Percentiles rank a stretch among this genome's conserved stretches.
phyloP scores from a whole-genome alignment of 2,888 invertebrate genomes.

The Platycheirus albimanus region DNA sequence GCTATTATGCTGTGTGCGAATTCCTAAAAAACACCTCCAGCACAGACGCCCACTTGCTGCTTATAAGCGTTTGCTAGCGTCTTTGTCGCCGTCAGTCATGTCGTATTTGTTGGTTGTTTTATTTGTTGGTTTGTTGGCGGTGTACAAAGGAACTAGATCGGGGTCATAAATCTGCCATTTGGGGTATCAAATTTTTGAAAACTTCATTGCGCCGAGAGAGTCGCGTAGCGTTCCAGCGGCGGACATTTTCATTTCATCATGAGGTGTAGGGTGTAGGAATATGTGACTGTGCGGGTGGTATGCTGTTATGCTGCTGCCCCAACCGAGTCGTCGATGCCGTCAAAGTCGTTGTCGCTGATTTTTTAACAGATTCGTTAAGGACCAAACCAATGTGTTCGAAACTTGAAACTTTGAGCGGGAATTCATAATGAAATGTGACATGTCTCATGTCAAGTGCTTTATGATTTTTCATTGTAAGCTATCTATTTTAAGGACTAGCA shows the following conservation, averaged over 20 bases:
- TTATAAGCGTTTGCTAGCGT: constrained; percentile 31
- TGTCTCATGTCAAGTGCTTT: constrained; percentile 24
- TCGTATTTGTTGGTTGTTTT: background rate
- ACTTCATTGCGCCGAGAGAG: constrained; percentile 41
- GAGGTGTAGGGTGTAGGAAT: too few species aligned
- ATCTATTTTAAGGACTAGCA: too few species aligned
- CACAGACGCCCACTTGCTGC: constrained; percentile 65
- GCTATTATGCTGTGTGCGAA: constrained; percentile 12
- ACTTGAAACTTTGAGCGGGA: too few species aligned
- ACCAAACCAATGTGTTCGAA: background rate
- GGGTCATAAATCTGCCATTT: constrained; percentile 57
- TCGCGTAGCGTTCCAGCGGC: constrained; percentile 17
- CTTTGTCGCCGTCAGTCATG: constrained; percentile 45
- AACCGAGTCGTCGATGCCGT: constrained; percentile 12
- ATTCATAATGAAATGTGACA: constrained; percentile 9
- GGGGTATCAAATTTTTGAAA: constrained; percentile 47
- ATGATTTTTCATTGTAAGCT: too few species aligned
- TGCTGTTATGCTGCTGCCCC: background rate
- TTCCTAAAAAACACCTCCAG: constrained; percentile 64
- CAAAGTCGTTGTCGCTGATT: constrained; percentile 4
- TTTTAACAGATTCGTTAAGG: background rate
- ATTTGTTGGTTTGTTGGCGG: constrained; percentile 24
- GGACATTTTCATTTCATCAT: constrained; percentile 42
- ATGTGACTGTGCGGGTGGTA: constrained; percentile 53
- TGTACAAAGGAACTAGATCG: constrained; percentile 50